phyloP scores from a whole-genome alignment of 2,797 vertebrate genomes.

The Thripadectes ignobilis region DNA sequence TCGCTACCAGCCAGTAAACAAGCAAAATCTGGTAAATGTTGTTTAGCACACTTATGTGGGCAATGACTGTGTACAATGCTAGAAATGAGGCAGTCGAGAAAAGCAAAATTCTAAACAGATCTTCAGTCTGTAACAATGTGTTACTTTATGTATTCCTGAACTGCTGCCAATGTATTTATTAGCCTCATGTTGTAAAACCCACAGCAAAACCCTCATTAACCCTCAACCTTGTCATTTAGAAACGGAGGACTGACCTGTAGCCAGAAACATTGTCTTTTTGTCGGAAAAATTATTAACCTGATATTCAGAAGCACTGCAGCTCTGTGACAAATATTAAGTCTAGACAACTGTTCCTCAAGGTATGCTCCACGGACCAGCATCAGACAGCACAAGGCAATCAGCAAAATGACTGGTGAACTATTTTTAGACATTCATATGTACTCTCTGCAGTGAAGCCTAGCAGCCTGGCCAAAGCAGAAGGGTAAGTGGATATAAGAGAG shows the following conservation, averaged over 20 bases:
- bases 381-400: background rate
- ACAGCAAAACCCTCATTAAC: background rate
- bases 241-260: background rate
- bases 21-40: background rate
- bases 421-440: conserved; percentile 2
- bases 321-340: background rate
- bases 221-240: background rate
- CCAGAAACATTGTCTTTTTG: background rate
- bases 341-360: background rate
- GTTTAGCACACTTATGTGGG: background rate
- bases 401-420: background rate
- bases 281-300: background rate
- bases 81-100: background rate
- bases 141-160: background rate
- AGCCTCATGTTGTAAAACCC: background rate
- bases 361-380: background rate
- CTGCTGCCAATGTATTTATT: background rate
- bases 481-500: background rate
- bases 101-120: background rate
- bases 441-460: background rate
- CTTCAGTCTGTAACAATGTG: background rate
- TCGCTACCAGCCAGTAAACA: background rate
- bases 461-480: background rate
- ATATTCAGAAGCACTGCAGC: background rate
- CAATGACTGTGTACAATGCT: background rate